A percentile compares a stretch with the other conserved stretches of the same genome.
These are phyloP conservation scores for Lynx canadensis DNA, from an alignment of 2,113 vertebrate species.

Conservation along the genomic window DNA sequence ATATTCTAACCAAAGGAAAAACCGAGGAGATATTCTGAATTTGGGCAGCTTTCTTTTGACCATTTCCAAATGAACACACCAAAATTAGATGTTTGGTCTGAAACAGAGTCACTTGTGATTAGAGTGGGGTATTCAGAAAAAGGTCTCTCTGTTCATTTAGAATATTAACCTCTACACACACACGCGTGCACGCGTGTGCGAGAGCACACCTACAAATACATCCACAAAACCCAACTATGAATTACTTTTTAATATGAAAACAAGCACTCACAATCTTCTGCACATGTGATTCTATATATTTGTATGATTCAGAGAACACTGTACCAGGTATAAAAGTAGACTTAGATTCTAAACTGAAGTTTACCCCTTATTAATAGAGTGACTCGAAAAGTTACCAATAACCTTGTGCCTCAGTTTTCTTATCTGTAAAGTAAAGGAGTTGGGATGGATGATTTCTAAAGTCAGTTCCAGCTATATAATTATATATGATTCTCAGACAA, in stretches of 20 bases:
- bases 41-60: neutral
- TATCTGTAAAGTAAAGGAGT: conserved; percentile 45
- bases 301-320: neutral
- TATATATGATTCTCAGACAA: conserved; percentile 51
- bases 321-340: neutral
- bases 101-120: neutral
- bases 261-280: neutral
- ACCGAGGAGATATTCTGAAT: neutral
- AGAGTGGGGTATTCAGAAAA: neutral
- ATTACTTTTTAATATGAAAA: neutral
- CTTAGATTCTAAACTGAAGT: neutral
- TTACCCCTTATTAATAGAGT: neutral
- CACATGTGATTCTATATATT: neutral
- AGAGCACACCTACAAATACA: neutral
- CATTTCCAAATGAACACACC: neutral
- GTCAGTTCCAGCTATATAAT: conserved; percentile 53
- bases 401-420: conserved; percentile 22
- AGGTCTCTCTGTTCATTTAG: neutral
- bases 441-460: conserved; percentile 44
- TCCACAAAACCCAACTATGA: neutral
- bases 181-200: neutral
- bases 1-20: neutral
- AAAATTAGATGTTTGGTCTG: neutral
- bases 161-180: neutral
- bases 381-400: conserved; percentile 9